Evolutionary conservation across 2,888 invertebrate species (phyloP).

Genomic region (Pardosa pseudoannulata): DNA sequence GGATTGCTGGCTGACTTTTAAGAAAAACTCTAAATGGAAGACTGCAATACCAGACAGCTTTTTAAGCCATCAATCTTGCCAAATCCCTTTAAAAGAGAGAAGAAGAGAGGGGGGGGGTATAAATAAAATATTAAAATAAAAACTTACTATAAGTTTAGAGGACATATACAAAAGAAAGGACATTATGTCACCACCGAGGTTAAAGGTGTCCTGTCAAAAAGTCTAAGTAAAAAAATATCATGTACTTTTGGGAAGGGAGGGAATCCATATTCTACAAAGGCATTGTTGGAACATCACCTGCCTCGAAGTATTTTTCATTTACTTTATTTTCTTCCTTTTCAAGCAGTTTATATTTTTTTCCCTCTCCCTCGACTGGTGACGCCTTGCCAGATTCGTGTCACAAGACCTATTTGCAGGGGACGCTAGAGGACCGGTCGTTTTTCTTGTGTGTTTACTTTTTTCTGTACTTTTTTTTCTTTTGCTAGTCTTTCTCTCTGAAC

Average conservation of each 20-base stretch:
- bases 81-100: neutral
- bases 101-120: too few relatives aligned
- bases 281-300: conserved; percentile 42
- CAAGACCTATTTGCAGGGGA: neutral
- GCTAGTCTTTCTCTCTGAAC: neutral
- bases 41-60: neutral
- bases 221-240: neutral
- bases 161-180: neutral
- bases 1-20: too few relatives aligned
- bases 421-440: neutral
- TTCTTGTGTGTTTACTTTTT: neutral
- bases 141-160: neutral
- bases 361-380: neutral
- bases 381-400: conserved; percentile 48
- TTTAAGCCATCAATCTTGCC: neutral
- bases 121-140: neutral
- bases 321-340: neutral
- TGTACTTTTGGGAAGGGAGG: neutral
- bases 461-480: neutral
- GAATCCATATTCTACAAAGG: conserved; percentile 8
- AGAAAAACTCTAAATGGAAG: too few relatives aligned
- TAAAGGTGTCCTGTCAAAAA: conserved; percentile 7
- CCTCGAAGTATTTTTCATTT: conserved; percentile 3
- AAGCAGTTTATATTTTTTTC: neutral
- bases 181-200: neutral